Evolutionary conservation across 2,113 vertebrate genomes (phyloP), one percentile per base, ranked within the genome.

Genomic region (Oplegnathus fasciatus): DNA sequence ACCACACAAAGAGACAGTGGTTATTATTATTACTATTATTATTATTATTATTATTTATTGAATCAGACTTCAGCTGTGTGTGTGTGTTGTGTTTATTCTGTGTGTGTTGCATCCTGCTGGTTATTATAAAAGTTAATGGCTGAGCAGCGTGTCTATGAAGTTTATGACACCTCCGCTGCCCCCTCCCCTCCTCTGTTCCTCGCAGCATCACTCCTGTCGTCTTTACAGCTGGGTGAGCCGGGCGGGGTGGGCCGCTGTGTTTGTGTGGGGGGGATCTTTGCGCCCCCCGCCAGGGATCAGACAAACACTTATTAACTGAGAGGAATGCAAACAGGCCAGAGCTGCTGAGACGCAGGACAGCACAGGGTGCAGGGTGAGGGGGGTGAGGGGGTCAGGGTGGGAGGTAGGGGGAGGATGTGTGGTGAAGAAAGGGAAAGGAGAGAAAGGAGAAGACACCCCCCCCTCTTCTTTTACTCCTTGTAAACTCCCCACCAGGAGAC

Each of bases 261-360:
- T 50, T 62, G 83, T 67, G 80, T 52, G 26, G 67, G 18, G 26
- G 11, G 88, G 90, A 88, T 75, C 88, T 87, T 93, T 91, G 86
- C 91, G 89, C 90, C 86, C 90, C 83, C 83, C 28, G 55, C 82
- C 80, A 80, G 82, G 91, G 85, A 91, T 92, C 92, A 91, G 86
- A 95, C 93, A 67, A 91, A 96, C 94, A 96, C 94, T 95, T 91
- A 96, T 96, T 96, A 97, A 96, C 95, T 92, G 91, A 86, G 91
- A 96, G 95, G 96, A 96, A 97, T 95, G 95, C 91, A 94, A 94
- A 96, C 96, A 95, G 89, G 93, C 80, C 46, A 72, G 86, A 89
- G 92, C 86, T 87, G 88, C 86, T 82, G 83, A 75, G 84, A 88
- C 50, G 28, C 89, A 75, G 84, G 60, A 86, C 86, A 78, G 87